Percentiles rank a stretch among this genome's conserved stretches.
These are phyloP conservation scores for Drosophila trichaetosa DNA, from an alignment of 2,888 invertebrate genomes.

Conservation along the genomic window DNA sequence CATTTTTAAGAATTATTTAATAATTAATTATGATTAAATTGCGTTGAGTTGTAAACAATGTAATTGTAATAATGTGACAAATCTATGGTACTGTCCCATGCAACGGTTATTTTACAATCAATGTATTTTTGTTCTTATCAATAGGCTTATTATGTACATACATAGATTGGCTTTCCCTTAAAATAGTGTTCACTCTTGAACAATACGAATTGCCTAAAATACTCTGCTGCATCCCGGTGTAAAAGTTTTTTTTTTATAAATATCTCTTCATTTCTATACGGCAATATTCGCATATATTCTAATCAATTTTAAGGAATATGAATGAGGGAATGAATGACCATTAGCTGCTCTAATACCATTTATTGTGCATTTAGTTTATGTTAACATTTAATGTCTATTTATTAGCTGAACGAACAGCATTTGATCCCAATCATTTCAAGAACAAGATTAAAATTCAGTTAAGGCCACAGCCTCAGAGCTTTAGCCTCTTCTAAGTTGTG, in stretches of 20 bases:
- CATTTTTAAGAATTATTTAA: neutral
- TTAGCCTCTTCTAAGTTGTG: neutral
- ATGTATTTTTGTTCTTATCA: neutral
- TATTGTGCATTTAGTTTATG: neutral
- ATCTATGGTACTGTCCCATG: neutral
- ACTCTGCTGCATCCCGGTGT: neutral
- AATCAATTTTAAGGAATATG: neutral
- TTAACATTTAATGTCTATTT: neutral
- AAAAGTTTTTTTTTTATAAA: rapidly evolving
- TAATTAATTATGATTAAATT: neutral
- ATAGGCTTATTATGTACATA: neutral
- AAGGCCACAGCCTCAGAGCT: too few species aligned
- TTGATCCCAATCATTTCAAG: neutral
- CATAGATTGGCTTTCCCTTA: neutral
- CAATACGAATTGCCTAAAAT: neutral
- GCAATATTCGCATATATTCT: neutral
- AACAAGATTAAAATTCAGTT: conserved; percentile 5
- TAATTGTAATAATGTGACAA: too few species aligned
- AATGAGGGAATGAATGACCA: neutral
- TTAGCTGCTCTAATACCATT: neutral
- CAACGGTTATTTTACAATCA: neutral
- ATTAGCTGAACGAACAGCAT: neutral
- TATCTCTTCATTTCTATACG: neutral
- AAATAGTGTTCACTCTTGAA: neutral
- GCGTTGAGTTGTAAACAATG: too few species aligned